phyloP scores from a whole-genome alignment of 2,888 invertebrate species.

The Drosophila cyrtoloma region DNA sequence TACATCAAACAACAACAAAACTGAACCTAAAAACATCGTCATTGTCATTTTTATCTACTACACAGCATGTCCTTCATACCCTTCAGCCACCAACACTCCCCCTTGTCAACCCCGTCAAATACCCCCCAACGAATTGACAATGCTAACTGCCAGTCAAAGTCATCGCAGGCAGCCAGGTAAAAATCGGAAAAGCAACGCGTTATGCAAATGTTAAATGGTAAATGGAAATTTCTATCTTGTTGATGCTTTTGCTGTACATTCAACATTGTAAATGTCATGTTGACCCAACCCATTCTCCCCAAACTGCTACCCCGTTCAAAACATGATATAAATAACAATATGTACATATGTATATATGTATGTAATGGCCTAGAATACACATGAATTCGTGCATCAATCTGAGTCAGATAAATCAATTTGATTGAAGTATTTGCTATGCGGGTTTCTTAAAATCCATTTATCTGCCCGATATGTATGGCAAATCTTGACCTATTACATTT shows the following conservation, averaged over 20 bases:
- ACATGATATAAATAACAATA: slow-evolving; percentile 9
- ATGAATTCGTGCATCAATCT: slow-evolving; percentile 12
- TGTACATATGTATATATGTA: not conserved
- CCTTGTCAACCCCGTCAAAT: not conserved
- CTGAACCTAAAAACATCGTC: slow-evolving; percentile 40
- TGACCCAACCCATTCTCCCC: slow-evolving; percentile 8
- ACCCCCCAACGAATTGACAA: slow-evolving; percentile 35
- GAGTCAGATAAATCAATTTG: slow-evolving; percentile 16
- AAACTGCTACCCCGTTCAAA: not conserved
- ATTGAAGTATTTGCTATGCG: slow-evolving; percentile 11
- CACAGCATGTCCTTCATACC: slow-evolving; percentile 34
- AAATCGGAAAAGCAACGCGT: slow-evolving; percentile 62
- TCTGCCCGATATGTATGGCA: not conserved
- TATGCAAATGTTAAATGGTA: slow-evolving; percentile 67
- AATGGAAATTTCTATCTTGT: slow-evolving; percentile 64
- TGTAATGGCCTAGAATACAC: not conserved
- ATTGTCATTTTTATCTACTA: slow-evolving; percentile 70
- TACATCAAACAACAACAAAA: slow-evolving; percentile 49
- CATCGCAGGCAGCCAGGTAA: slow-evolving; percentile 64
- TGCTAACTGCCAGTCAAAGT: slow-evolving; percentile 55
- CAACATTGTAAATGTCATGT: slow-evolving; percentile 35
- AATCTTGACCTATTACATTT: slow-evolving; percentile 1
- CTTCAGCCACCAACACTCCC: not conserved
- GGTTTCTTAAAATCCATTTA: not conserved
- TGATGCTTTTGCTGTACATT: slow-evolving; percentile 50